Conservation (phyloP, 2,113 vertebrate genomes). For the Pituophis catenifer region DNA sequence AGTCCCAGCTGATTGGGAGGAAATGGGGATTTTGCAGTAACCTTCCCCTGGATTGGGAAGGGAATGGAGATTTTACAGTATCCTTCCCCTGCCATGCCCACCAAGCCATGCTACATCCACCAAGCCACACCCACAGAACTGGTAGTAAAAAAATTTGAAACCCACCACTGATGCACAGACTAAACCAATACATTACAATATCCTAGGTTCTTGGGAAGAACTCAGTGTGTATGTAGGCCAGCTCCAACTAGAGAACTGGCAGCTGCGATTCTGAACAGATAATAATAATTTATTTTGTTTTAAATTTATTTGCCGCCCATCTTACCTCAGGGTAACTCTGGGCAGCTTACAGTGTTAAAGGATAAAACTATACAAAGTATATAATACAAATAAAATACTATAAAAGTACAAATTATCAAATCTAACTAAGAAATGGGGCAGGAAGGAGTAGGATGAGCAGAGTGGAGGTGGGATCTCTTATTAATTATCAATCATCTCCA, state of each 20-base stretch:
- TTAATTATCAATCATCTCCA: background rate
- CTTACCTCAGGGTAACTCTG: background rate
- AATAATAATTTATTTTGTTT: background rate
- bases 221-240: background rate
- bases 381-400: background rate
- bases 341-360: background rate
- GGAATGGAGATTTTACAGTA: too few relatives aligned
- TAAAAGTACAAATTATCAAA: background rate
- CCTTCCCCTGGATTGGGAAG: too few relatives aligned
- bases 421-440: background rate
- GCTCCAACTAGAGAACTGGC: background rate
- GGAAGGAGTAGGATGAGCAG: background rate
- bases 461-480: background rate
- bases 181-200: too few relatives aligned
- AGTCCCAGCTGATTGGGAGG: too few relatives aligned
- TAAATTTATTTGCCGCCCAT: background rate
- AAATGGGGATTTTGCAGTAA: too few relatives aligned
- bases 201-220: background rate
- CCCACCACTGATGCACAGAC: too few relatives aligned
- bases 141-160: too few relatives aligned
- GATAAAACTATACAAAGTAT: background rate
- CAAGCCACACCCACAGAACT: too few relatives aligned
- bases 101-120: too few relatives aligned
- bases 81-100: too few relatives aligned
- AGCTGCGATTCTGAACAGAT: background rate